These are phyloP conservation scores for Charina bottae DNA, from an alignment of 2,113 vertebrate species.

Conservation along the genomic window DNA sequence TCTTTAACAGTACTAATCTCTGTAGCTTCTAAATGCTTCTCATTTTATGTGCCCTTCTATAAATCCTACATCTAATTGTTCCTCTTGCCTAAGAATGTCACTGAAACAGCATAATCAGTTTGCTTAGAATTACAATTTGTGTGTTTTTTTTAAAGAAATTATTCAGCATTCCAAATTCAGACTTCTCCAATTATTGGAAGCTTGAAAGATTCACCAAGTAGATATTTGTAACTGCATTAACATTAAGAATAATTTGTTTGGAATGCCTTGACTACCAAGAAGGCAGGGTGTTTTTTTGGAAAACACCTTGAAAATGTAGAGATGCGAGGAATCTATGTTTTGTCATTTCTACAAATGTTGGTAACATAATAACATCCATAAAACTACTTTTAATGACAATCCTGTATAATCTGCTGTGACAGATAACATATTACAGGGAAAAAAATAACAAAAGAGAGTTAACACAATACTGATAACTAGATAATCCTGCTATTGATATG, in stretches of 20 bases:
- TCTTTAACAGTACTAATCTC: not conserved
- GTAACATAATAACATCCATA: not conserved
- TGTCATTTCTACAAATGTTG: not conserved
- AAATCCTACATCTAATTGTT: not conserved
- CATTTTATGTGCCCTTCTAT: not conserved
- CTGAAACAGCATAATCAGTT: not conserved
- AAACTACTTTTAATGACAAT: not conserved
- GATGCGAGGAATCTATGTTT: not conserved
- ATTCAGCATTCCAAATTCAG: conserved; percentile 18
- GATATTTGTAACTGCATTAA: not conserved
- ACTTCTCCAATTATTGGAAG: conserved; percentile 23
- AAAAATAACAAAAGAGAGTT: not conserved
- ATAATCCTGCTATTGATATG: not conserved
- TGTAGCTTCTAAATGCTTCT: not conserved
- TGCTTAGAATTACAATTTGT: conserved; percentile 21
- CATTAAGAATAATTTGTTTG: conserved; percentile 33
- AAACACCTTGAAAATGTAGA: not conserved
- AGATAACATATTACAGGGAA: not conserved
- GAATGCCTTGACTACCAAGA: conserved; percentile 13
- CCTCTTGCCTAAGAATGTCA: not conserved
- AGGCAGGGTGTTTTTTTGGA: not conserved
- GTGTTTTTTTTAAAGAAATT: not conserved
- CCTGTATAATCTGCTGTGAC: not conserved
- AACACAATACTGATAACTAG: not conserved
- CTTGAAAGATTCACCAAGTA: conserved; percentile 18